Evolutionary conservation across 2,113 vertebrate genomes (phyloP), one percentile per base, ranked within the genome.

Genomic region (Gadus chalcogrammus): DNA sequence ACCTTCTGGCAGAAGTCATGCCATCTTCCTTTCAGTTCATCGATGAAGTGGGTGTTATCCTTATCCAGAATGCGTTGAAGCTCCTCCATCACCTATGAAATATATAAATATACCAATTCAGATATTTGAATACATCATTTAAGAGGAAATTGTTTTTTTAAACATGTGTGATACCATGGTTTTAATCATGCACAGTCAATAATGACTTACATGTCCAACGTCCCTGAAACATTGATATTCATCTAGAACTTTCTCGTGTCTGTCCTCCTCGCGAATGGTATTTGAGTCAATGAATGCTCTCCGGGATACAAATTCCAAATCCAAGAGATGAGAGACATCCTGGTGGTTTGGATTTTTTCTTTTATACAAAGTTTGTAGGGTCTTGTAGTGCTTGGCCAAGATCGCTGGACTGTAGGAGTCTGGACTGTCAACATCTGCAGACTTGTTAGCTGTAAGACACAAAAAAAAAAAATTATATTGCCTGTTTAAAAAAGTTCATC

Each of bases 241-340:
- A 3, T n/a, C n/a, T n/a, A n/a, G n/a, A n/a, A n/a, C 1, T 5
- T 69, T 65, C 18, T 56, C 0, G 5, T 55, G 67, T 70, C 63
- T 69, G 55, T 35, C 16, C 28, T 74, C 71, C 15, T 78, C 13
- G 1, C 27, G 3, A 73, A 67, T 0, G 1, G 62, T 9, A 70
- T 78, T 4, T 1, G 48, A 75, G 61, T 74, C 69, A 75, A 79
- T 75, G 53, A n/a, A n/a, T n/a, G 65, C 66, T 76, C 67, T 66
- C 73, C 70, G 76, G 48, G 70, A 17, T 58, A 0, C 4, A 61
- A 72, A 76, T 67, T 76, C 70, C 62, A 80, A 67, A 64, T 80
- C 74, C 53, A 80, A 1, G 22, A 76, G n/a, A 8, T 67, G 78
- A 70, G 65, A 63, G 13, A 72, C 69, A 68, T 18, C 13, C 52